Evolutionary conservation across 1,140 invertebrate species (phyloP), one percentile per base, ranked within the genome.

Genomic region (Drosophila sechellia): DNA sequence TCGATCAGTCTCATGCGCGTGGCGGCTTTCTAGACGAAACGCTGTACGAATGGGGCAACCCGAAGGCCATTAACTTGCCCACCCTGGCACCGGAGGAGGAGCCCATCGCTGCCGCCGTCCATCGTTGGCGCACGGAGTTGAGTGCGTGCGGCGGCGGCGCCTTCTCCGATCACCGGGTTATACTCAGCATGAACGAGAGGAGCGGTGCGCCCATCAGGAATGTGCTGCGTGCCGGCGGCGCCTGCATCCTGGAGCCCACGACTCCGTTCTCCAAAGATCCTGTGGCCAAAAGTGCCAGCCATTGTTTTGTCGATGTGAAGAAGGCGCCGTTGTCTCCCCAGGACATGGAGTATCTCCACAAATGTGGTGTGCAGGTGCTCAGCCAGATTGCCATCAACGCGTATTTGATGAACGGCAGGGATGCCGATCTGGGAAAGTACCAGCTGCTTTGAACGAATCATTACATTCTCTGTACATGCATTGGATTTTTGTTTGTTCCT

Each of bases 21-120:
- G 94, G 94, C 0, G 81, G 84, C 55, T 97, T 98, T 81, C 83
- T 98, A 5, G 91, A 97, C 95, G 96, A 98, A 90, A 95, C 96
- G 76, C 92, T 94, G 5, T 96, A 93, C 92, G 96, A 97, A 90
- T 96, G 95, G 94, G 96, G 96, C 1, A 96, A 96, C 90, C 94
- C 95, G 0, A 90, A 92, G 64, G 94, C 94, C 13, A 76, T 91
- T 13, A 89, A 91, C 25, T 90, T 94, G 1, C 94, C 95, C 0
- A 45, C 90, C 0, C 66, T 93, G 34, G 80, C 93, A 39, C 92
- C 91, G 0, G 95, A 95, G 77, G 92, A 91, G 40, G 77, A 91
- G 11, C 81, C 93, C 4, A 93, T 94, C 35, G 94, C 94, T 0
- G 91, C 90, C 1, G 95, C 95, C 3, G 94, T 94, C 6, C 92